A percentile compares a stretch with the other conserved stretches of the same genome.
Evolutionary conservation across 1,140 invertebrate genomes (phyloP).

Genomic region (Probaryconus sp.): DNA sequence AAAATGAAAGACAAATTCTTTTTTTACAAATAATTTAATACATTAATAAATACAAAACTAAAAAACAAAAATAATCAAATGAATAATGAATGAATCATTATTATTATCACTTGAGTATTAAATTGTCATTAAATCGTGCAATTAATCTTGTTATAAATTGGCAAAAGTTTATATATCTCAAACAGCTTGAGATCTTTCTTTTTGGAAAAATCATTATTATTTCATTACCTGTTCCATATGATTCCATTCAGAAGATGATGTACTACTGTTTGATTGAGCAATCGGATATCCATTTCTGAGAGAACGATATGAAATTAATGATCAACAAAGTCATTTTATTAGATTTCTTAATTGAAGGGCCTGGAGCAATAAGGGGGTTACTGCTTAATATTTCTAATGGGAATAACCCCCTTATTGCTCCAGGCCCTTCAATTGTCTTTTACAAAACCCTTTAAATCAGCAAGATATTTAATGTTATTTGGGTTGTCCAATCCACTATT

Average conservation of each 20-base stretch:
- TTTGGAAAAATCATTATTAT: too few relatives aligned
- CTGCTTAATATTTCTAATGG: too few relatives aligned
- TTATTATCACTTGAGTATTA: too few relatives aligned
- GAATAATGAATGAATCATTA: neutral
- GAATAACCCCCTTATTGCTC: too few relatives aligned
- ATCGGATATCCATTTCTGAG: slow-evolving; percentile 72
- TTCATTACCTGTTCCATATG: slow-evolving; percentile 72
- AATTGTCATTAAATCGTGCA: neutral
- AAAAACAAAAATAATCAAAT: too few relatives aligned
- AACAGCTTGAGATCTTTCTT: too few relatives aligned
- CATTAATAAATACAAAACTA: neutral
- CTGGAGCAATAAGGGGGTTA: too few relatives aligned
- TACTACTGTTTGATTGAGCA: slow-evolving; percentile 71
- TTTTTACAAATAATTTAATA: neutral
- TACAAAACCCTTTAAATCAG: too few relatives aligned
- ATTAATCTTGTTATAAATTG: neutral
- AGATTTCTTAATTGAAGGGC: slow-evolving; percentile 9
- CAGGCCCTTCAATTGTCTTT: too few relatives aligned
- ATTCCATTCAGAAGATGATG: slow-evolving; percentile 71
- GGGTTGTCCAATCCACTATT: too few relatives aligned
- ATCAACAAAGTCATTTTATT: neutral
- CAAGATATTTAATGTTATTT: too few relatives aligned
- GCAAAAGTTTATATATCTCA: neutral
- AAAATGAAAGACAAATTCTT: neutral
- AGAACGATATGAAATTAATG: slow-evolving; percentile 28